Base-by-base conservation (phyloP, 2,113 vertebrate genomes). In the Callithrix jacchus region DNA sequence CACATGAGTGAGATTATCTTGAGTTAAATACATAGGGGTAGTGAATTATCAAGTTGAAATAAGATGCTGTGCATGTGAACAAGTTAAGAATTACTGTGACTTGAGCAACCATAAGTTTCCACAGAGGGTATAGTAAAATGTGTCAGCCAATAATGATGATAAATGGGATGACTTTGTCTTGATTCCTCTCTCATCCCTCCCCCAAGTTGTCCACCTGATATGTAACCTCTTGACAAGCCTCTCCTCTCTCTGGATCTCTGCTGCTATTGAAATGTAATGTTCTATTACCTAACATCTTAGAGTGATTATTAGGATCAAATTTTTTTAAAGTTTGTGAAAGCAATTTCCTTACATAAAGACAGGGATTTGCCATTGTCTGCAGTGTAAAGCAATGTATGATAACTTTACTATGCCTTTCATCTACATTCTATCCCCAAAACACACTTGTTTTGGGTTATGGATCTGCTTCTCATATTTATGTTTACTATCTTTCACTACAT, bases 31-130 rank as follows among this genome's bases (percentile, higher is more conserved):
- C 17, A 58, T 35, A 37, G 74, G n/a, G n/a, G 20, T 45, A 10
- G 64, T 80, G 27, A 89, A 61, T n/a, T 70, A 17, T 80, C 87
- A 25, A 56, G 83, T 45, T 83, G 80, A 87, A 95, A 58, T 52
- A 79, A 93, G 21, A 71, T 88, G 80, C 68, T 94, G 70, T 95
- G 3, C 70, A 83, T 47, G 30, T 56, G 30, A 95, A 64, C 37
- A 71, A 76, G 35, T 37, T 58, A 94, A 80, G 92, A 93, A 45
- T 94, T 74, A 58, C 54, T 92, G 32, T 82, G 61, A 93, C 30
- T 68, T 61, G 16, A 47, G 8, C 61, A n/a, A 87, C 12, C 18
- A 6, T 54, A 11, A 82, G 17, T 84, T 83, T 84, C 18, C 74
- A 70, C 21, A 83, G 25, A 87, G 23, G 30, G 5, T 73, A 58